A percentile compares a stretch with the other conserved stretches of the same genome.
Conservation (phyloP, 2,797 vertebrate genomes). For the Cuniculus paca region DNA sequence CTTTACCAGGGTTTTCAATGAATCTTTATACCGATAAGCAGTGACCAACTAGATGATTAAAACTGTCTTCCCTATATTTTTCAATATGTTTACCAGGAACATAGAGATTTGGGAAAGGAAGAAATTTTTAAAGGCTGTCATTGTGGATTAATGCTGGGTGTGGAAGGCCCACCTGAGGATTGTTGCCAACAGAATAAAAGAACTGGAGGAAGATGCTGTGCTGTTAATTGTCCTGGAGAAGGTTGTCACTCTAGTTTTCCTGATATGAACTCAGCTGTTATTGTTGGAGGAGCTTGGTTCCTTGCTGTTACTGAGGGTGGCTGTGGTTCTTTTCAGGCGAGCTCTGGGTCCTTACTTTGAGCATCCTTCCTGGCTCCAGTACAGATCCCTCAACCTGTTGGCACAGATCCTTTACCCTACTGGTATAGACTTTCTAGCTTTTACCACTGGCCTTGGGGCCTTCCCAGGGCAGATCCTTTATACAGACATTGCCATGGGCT, state of each 20-base stretch:
- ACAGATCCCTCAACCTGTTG: too few species aligned
- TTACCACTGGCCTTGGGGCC: too few species aligned
- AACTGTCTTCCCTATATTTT: constrained; percentile 23
- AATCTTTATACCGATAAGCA: not conserved
- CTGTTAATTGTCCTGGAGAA: not conserved
- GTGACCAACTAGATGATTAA: not conserved
- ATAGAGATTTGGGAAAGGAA: not conserved
- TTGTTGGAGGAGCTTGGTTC: not conserved
- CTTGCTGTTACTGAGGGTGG: not conserved
- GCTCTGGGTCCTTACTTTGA: not conserved
- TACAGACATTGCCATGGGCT: not conserved
- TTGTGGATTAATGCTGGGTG: not conserved
- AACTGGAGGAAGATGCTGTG: not conserved
- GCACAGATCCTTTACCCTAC: too few species aligned
- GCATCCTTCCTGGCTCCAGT: too few species aligned
- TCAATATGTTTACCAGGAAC: not conserved
- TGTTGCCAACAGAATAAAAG: not conserved
- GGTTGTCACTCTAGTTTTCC: not conserved
- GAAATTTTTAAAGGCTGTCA: not conserved
- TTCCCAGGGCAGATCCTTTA: too few species aligned
- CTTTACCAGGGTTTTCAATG: not conserved
- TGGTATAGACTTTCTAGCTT: too few species aligned
- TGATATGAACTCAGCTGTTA: not conserved
- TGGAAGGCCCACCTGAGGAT: not conserved
- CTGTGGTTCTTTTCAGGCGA: not conserved